phyloP scores from a whole-genome alignment of 2,888 invertebrate species.

The Rhopalosiphum nymphaeae region DNA sequence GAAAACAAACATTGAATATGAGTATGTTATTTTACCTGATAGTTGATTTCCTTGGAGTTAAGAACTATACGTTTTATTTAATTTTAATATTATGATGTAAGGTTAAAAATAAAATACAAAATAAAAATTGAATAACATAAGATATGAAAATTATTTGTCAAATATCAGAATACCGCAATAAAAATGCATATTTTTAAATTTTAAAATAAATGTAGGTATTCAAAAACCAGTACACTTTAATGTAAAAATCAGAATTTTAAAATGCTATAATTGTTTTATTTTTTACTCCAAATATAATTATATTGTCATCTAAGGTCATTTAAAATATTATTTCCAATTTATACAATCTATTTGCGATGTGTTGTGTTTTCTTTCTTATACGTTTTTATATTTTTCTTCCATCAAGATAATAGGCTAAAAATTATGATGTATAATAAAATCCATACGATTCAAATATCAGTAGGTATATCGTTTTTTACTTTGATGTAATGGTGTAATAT shows the following conservation, averaged over 20 bases:
- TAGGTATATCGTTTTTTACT: background rate
- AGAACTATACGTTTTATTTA: background rate
- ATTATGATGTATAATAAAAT: background rate
- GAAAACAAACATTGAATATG: background rate
- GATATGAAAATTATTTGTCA: too few relatives aligned
- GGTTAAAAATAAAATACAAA: too few relatives aligned
- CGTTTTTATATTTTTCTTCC: background rate
- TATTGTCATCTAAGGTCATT: background rate
- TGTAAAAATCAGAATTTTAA: background rate
- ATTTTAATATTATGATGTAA: background rate
- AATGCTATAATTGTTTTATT: background rate
- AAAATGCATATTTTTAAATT: background rate
- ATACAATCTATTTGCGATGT: too few relatives aligned
- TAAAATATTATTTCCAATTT: background rate
- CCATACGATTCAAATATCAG: background rate
- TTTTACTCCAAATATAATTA: background rate
- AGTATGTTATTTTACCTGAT: background rate
- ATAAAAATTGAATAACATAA: too few relatives aligned
- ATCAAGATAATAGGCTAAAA: background rate
- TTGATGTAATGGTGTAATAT: background rate
- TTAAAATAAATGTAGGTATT: background rate
- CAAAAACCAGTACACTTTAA: background rate
- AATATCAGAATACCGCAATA: background rate
- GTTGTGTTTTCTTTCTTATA: background rate
- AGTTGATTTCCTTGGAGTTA: background rate